A percentile compares a stretch with the other conserved stretches of the same genome.
phyloP scores from a whole-genome alignment of 2,888 invertebrate species.

The Galerucella pusilla region DNA sequence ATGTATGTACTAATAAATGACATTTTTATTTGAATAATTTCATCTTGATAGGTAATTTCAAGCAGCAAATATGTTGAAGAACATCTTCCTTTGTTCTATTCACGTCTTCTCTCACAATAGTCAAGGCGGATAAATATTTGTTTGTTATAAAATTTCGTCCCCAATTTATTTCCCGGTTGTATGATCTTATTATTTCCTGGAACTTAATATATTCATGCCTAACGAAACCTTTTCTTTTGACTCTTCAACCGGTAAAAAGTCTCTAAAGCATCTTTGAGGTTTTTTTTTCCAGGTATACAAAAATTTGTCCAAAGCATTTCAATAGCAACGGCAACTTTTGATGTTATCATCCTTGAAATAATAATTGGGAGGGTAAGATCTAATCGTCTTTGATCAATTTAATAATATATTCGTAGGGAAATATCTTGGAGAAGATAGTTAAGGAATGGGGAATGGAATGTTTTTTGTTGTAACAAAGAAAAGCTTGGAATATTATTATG shows the following conservation, averaged over 20 bases:
- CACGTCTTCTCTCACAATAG: too few species aligned
- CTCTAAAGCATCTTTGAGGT: slow-evolving; percentile 9
- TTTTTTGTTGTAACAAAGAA: neutral
- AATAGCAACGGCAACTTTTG: slow-evolving; percentile 10
- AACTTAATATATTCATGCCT: slow-evolving; percentile 9
- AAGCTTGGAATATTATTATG: too few species aligned
- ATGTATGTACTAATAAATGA: too few species aligned
- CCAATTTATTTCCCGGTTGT: neutral
- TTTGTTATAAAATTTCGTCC: neutral
- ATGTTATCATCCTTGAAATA: neutral
- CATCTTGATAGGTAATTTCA: too few species aligned
- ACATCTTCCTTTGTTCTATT: too few species aligned
- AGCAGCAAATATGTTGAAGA: too few species aligned
- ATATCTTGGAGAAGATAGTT: neutral
- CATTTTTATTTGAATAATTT: too few species aligned
- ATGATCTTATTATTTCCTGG: neutral
- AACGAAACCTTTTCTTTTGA: slow-evolving; percentile 2
- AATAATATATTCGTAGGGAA: neutral
- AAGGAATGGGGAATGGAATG: neutral
- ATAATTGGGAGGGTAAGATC: neutral
- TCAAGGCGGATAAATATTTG: neutral
- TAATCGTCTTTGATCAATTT: slow-evolving; percentile 10
- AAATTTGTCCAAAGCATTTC: slow-evolving; percentile 1
- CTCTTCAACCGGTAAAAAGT: slow-evolving; percentile 5
- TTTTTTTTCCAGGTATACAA: neutral